Evolutionary conservation across 2,888 invertebrate species (phyloP).

Genomic region (Subacronicta megacephala): DNA sequence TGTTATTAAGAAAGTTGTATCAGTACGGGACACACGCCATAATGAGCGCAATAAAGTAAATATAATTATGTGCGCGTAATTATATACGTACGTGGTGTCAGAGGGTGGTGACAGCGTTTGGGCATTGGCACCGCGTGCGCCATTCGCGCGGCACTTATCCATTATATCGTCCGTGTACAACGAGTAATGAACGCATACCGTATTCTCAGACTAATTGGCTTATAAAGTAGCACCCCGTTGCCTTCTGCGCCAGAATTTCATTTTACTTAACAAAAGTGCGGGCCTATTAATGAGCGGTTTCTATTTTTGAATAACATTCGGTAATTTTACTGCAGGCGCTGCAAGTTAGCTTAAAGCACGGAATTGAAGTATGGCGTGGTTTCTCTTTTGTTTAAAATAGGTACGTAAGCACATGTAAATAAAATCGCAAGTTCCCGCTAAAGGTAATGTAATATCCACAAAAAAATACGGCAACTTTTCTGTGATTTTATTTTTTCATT

Average conservation of each 20-base stretch:
- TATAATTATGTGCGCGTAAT: slow-evolving; percentile 69
- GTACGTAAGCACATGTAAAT: slow-evolving; percentile 5
- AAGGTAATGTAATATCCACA: slow-evolving; percentile 23
- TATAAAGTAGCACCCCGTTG: slow-evolving; percentile 71
- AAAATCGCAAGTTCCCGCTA: slow-evolving; percentile 13
- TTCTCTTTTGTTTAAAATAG: slow-evolving; percentile 17
- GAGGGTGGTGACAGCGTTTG: slow-evolving; percentile 6
- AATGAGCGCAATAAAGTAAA: slow-evolving; percentile 73
- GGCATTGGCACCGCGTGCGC: slow-evolving; percentile 20
- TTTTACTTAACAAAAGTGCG: slow-evolving; percentile 61
- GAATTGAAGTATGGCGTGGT: slow-evolving; percentile 21
- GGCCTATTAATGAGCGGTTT: slow-evolving; percentile 41
- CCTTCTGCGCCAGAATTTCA: slow-evolving; percentile 66
- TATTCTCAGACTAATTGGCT: slow-evolving; percentile 78
- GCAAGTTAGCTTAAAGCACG: slow-evolving; percentile 11
- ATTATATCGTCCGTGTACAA: slow-evolving; percentile 61
- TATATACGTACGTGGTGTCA: slow-evolving; percentile 43
- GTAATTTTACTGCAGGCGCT: slow-evolving; percentile 24
- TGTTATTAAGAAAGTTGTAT: slow-evolving; percentile 66
- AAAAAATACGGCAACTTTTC: slow-evolving; percentile 31
- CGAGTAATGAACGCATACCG: slow-evolving; percentile 73
- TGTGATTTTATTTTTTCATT: slow-evolving; percentile 52
- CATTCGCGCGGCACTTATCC: slow-evolving; percentile 25
- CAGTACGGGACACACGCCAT: slow-evolving; percentile 63
- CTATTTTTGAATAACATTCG: slow-evolving; percentile 39